These are phyloP conservation scores for Ranitomeya variabilis DNA, from an alignment of 2,113 vertebrate genomes.

Conservation along the genomic window DNA sequence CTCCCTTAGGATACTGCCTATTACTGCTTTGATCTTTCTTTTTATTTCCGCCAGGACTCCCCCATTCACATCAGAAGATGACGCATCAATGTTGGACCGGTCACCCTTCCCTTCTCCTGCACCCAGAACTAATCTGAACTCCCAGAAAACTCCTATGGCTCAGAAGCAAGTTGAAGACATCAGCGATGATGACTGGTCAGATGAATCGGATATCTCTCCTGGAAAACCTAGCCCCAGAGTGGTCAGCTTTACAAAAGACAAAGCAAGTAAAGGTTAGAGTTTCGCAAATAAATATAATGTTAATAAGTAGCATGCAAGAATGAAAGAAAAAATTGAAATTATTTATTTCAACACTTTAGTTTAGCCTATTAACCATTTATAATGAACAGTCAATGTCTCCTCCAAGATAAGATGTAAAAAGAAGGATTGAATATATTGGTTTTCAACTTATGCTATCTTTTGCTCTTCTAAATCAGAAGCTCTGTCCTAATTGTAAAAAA, in stretches of 20 bases:
- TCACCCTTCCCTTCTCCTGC: background rate
- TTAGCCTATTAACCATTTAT: no score
- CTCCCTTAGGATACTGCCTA: no score
- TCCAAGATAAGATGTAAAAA: no score
- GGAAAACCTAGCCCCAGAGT: constrained; percentile 35
- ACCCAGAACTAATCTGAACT: background rate
- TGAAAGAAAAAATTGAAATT: no score
- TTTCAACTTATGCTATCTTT: no score
- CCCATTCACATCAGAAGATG: constrained; percentile 50
- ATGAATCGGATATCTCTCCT: constrained; percentile 64
- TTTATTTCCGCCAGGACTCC: constrained; percentile 22
- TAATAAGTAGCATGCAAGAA: background rate
- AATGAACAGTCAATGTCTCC: no score
- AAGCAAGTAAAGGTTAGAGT: constrained; percentile 54
- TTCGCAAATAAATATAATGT: background rate
- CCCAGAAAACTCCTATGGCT: background rate
- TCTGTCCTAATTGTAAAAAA: no score
- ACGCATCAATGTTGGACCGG: background rate
- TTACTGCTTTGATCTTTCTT: background rate
- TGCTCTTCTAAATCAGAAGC: no score
- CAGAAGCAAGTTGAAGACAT: background rate
- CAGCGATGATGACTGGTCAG: constrained; percentile 59
- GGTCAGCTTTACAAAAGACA: constrained; percentile 13
- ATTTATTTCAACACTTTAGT: no score
- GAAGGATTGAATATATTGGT: no score